These are phyloP conservation scores for Paraescarpia echinospica DNA, from an alignment of 1,140 invertebrate species.

Conservation along the genomic window DNA sequence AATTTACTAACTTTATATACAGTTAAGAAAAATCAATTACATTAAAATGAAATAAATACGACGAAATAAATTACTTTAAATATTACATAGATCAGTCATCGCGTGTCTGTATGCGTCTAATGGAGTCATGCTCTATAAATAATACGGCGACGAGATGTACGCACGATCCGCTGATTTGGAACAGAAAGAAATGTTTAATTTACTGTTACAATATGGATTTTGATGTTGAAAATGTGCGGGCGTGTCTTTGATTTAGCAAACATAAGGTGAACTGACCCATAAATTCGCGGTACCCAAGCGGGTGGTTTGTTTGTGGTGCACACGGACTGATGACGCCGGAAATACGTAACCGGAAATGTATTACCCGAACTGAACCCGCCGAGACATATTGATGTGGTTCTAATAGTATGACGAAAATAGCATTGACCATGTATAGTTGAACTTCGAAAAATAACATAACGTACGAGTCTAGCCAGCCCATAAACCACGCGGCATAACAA, in stretches of 20 bases:
- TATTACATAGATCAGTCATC: neutral
- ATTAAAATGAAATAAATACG: too few relatives aligned
- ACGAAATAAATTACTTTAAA: too few relatives aligned
- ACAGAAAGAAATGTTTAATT: neutral
- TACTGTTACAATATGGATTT: neutral
- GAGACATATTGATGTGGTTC: neutral
- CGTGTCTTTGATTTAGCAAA: neutral
- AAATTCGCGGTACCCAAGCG: neutral
- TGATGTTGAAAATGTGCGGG: neutral
- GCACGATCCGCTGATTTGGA: neutral
- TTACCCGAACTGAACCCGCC: neutral
- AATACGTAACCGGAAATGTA: neutral
- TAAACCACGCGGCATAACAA: too few relatives aligned
- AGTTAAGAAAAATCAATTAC: too few relatives aligned
- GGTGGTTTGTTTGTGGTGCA: neutral
- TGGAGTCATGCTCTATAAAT: neutral
- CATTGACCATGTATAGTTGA: neutral
- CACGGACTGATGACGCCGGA: neutral
- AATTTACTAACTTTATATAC: too few relatives aligned
- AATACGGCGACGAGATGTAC: neutral
- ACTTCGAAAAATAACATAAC: neutral
- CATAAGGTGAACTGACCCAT: neutral
- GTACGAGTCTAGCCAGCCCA: too few relatives aligned
- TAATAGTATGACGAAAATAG: neutral
- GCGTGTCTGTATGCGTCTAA: neutral